Evolutionary conservation across 2,888 invertebrate genomes (phyloP).

Genomic region (Rhynchonema sp.): DNA sequence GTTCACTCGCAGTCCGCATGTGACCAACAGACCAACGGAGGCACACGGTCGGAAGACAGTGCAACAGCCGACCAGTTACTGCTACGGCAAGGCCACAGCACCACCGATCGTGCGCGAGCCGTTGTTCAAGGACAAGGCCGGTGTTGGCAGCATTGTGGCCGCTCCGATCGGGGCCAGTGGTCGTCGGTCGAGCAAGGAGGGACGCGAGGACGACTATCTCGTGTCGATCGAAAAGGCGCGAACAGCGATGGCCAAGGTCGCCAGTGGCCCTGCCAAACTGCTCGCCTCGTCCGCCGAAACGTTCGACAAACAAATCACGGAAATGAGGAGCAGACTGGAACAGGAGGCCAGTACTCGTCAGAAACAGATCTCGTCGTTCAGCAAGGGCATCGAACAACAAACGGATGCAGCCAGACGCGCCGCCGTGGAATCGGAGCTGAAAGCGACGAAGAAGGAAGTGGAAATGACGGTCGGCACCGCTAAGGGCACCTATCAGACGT

Average conservation of each 20-base stretch:
- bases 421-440: background rate
- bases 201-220: background rate
- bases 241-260: background rate
- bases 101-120: background rate
- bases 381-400: background rate
- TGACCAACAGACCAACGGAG: too few relatives aligned
- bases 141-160: background rate
- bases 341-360: background rate
- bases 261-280: background rate
- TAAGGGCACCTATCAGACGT: background rate
- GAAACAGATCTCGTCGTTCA: background rate
- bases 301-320: background rate
- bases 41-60: too few relatives aligned
- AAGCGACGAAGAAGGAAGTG: background rate
- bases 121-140: background rate
- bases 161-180: background rate
- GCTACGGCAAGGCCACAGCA: too few relatives aligned
- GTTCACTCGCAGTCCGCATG: too few relatives aligned
- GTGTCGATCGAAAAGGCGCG: background rate
- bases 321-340: background rate
- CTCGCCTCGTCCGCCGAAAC: background rate
- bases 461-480: background rate
- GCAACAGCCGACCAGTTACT: too few relatives aligned
- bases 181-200: background rate
- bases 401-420: too few relatives aligned